phyloP scores from a whole-genome alignment of 2,113 vertebrate genomes.

The rat (Rattus norvegicus) region DNA sequence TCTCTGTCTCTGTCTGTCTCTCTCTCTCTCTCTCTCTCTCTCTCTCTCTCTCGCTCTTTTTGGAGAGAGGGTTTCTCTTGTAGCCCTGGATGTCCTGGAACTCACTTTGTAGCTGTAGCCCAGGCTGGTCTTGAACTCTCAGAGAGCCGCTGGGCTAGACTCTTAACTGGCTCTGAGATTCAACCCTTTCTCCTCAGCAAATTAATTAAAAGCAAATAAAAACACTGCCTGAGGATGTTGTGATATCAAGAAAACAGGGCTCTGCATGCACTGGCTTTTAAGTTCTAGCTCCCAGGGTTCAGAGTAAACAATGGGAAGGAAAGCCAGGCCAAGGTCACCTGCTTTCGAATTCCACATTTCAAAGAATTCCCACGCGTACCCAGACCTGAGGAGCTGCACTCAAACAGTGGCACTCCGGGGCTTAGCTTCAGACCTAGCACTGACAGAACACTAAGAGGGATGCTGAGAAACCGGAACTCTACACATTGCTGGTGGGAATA shows the following conservation, averaged over 20 bases:
- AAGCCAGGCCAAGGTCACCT: constrained; percentile 27
- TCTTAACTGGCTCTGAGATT: constrained; percentile 8
- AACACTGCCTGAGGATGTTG: background rate
- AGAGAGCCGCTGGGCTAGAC: background rate
- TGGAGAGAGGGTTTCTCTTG: background rate
- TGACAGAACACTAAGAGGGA: background rate
- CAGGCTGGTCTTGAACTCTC: background rate
- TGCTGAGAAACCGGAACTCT: background rate
- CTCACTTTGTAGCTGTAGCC: background rate
- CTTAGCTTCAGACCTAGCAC: constrained; percentile 22
- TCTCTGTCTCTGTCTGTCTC: background rate
- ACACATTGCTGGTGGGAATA: background rate
- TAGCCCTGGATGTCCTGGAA: background rate
- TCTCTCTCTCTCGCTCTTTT: background rate
- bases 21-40: background rate
- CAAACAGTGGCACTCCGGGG: background rate
- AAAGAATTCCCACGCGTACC: background rate
- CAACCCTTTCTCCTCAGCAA: constrained; percentile 33
- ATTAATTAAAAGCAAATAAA: background rate
- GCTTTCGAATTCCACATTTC: constrained; percentile 27
- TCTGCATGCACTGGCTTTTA: background rate
- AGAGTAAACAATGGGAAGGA: background rate
- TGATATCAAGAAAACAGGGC: constrained; percentile 31
- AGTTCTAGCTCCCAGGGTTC: background rate
- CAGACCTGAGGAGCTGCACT: background rate